Evolutionary conservation across 2,888 invertebrate genomes (phyloP), one percentile per base, ranked within the genome.

Genomic region (Nymphalis c-album): DNA sequence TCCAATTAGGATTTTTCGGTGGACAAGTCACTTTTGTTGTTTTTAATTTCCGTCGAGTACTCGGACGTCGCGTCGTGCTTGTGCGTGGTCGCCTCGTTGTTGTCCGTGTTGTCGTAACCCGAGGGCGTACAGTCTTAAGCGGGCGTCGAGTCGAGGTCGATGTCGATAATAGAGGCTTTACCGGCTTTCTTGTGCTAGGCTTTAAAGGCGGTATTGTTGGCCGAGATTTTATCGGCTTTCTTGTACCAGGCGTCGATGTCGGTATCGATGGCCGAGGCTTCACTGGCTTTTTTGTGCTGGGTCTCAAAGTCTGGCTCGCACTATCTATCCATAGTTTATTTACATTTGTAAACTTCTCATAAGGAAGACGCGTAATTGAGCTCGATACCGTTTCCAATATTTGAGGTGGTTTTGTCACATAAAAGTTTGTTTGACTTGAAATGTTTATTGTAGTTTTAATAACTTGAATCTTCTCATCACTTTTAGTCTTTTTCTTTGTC

Each of bases 361-460:
- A 64, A 5, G 77, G 77, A 22, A 69, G 40, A 18, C 77, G 77
- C 22, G 80, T 80, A 31, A 67, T 79, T 35, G 71, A 50, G 69
- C 77, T 74, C 6, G 76, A 74, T 53, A 62, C 51, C 7, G 62
- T 69, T 17, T 67, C 70, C 17, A 77, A 67, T 65, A 75, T 69
- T 8, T 82, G 81, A 57, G 85, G 81, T 69, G 86, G 75, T 60
- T 78, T 87, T 16, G 91, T 90, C 76, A 85, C 88, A 74, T 90
- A 80, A 81, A 90, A 85, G 76, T 90, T 91, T n/a, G 90, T 89
- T 81, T 90, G 86, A 79, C 88, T 91, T 71, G 88, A 82, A 78
- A 91, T 91, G 74, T 90, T 91, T 73, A 91, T 91, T 70, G 88
- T 87, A 31, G 91, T 91, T 63, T 87, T 85, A 72, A 91, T 90